A percentile compares a stretch with the other conserved stretches of the same genome.
Evolutionary conservation across 2,113 vertebrate genomes (phyloP).

Genomic region (Trogon melanurus): DNA sequence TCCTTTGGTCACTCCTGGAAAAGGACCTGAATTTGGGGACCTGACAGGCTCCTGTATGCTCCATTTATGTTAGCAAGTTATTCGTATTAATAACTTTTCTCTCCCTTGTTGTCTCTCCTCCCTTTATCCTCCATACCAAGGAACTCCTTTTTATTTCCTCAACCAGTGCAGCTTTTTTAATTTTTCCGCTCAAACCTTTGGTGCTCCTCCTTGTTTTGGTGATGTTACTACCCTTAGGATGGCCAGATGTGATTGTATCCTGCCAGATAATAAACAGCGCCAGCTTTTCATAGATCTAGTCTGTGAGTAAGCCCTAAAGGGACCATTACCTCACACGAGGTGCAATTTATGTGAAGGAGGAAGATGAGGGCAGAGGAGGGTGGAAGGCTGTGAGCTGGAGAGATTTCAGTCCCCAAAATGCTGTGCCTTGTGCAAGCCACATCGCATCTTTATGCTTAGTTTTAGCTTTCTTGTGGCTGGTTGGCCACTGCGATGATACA

Average conservation of each 20-base stretch:
- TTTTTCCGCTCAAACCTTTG: not conserved
- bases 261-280: not conserved
- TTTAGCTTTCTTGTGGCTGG: not conserved
- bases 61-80: not conserved
- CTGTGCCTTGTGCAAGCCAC: not conserved
- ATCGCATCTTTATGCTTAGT: not conserved
- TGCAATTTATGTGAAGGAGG: not conserved
- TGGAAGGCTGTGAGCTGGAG: not conserved
- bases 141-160: not conserved
- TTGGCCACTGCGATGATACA: accelerated
- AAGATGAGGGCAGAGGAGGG: not conserved
- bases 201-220: not conserved
- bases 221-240: not conserved
- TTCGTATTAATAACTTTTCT: not conserved
- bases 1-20: not conserved
- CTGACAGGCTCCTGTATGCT: not conserved
- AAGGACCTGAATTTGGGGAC: not conserved
- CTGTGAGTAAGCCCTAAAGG: not conserved
- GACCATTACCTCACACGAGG: accelerated
- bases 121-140: not conserved
- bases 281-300: not conserved
- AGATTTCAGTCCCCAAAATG: not conserved
- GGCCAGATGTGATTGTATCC: not conserved
- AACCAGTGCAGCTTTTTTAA: not conserved
- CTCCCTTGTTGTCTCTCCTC: not conserved